Evolutionary conservation across 1,140 invertebrate genomes (phyloP), one percentile per base, ranked within the genome.

Genomic region (Parapsyche elsis): DNA sequence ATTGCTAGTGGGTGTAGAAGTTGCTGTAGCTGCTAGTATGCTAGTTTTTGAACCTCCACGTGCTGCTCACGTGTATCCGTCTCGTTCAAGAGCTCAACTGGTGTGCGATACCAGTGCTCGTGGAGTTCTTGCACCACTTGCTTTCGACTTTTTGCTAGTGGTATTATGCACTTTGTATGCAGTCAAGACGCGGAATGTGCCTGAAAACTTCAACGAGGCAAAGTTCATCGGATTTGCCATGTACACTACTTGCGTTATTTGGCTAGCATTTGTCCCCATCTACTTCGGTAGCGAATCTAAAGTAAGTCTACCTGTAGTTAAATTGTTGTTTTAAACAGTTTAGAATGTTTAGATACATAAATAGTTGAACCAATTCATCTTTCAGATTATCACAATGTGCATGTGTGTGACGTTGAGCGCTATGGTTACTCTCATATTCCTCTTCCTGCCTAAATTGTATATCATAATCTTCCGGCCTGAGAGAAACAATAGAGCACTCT

Each of bases 241-340:
- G 94, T 97, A 96, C 85, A 95, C 95, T 0, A 97, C 95, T 0
- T 94, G 95, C 81, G 94, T 97, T 14, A 95, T 96, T 80, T 97
- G 95, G 95, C 88, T 95, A 23, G 95, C 95, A n/a, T 97, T 97
- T 86, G 90, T 96, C 9, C 94, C 95, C 0, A 95, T 96, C 80
- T 96, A 96, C 87, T 95, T 92, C 85, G 94, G 94, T 1, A 94
- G 93, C 73, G 92, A 94, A 79, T 91, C 92, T 73, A 94, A 94
- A 86, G 91, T 91, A 83, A 24, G 9, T 53, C 2, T 5, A 53
- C 12, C 30, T 38, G 30, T 38, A n/a, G 30, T 7, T 38, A 38
- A 38, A 38, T 38, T 38, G 30, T 38, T 4, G 30, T 4, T 38
- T 7, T 38, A 38, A 38, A 38, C 30, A 38, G 1, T 38, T 38